These are phyloP conservation scores for Condylostylus longicornis DNA, from an alignment of 1,140 invertebrate species.

Conservation along the genomic window DNA sequence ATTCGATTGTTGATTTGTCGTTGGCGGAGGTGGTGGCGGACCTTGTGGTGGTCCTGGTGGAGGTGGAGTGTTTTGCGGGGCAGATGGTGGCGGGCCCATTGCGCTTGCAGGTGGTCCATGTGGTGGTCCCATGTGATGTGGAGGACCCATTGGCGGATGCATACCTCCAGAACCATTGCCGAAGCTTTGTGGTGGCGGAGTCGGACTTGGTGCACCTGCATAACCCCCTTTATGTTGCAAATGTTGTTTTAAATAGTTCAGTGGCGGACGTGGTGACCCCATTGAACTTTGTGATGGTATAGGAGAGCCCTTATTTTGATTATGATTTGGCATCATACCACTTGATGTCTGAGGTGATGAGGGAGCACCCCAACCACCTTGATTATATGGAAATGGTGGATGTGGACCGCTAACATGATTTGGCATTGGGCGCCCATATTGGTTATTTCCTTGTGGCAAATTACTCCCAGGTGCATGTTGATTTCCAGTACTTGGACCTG, in stretches of 20 bases:
- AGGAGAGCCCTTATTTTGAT: slow-evolving; percentile 28
- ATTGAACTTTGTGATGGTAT: slow-evolving; percentile 16
- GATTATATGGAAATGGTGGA: slow-evolving; percentile 36
- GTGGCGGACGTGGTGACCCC: slow-evolving; percentile 33
- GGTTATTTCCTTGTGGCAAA: slow-evolving; percentile 29
- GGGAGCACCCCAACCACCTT: slow-evolving; percentile 30
- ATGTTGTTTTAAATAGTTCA: slow-evolving; percentile 53
- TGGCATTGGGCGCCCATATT: slow-evolving; percentile 37
- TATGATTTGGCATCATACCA: slow-evolving; percentile 24
- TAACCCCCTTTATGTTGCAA: slow-evolving; percentile 47
- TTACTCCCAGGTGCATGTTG: slow-evolving; percentile 25
- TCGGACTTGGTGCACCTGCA: slow-evolving; percentile 35
- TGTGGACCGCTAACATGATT: slow-evolving; percentile 38
- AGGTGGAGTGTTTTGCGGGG: slow-evolving; percentile 12
- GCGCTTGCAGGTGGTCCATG: slow-evolving; percentile 33
- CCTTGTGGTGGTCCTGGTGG: slow-evolving; percentile 14
- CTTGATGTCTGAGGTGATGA: slow-evolving; percentile 29
- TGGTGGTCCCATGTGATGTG: slow-evolving; percentile 42
- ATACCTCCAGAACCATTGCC: slow-evolving; percentile 31
- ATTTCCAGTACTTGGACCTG: slow-evolving; percentile 24
- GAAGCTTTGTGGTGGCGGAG: slow-evolving; percentile 43
- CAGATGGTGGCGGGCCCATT: slow-evolving; percentile 37
- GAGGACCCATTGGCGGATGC: slow-evolving; percentile 36
- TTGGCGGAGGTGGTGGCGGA: slow-evolving; percentile 22
- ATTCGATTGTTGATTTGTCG: slow-evolving; percentile 25